Evolutionary conservation across 2,888 invertebrate genomes (phyloP), one percentile per base, ranked within the genome.

Genomic region (Ischnus inquisitorius): DNA sequence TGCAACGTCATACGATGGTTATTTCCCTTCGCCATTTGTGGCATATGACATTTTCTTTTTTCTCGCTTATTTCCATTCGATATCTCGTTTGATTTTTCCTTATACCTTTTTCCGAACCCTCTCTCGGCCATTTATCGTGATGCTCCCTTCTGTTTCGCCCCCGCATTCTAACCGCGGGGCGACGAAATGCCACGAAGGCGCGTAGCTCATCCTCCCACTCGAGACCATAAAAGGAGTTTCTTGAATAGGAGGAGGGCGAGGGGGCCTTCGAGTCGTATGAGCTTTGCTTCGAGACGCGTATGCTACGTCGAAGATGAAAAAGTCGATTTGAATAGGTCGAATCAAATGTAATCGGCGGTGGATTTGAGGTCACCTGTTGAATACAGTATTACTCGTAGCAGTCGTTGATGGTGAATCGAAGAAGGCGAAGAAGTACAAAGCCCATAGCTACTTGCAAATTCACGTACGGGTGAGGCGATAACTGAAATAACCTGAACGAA

Each of bases 331-430:
- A 87, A 87, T 85, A 80, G 79, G 72, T 71, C 82, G 81, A 85
- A 86, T 87, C 76, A 85, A 84, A 84, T 79, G 83, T 84, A 82
- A 85, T 85, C 80, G 80, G 68, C 48, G 68, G 65, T 75, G 57
- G 16, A 16, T 75, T 48, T 34, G 25, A 46, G 46, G 62, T 85
- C 34, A 89, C 89, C 89, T 89, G 89, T 89, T 89, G 89, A 89
- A 76, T 85, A 84, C 64, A 74, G 62, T 69, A 68, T 62, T 78
- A 19, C 41, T 68, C 34, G 34, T 34, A 46, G 46, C 3, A 46
- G 46, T 74, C 68, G 57, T 79, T 82, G 78, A 68, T 62, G 43
- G 25, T 41, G 57, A 65, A 51, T 34, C 34, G 34, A 43, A 64
- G 34, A 65, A 19, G 3, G 46, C 54, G 71, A 72, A 39, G 60